A percentile compares a stretch with the other conserved stretches of the same genome.
These are phyloP conservation scores for Cotesia vestalis DNA, from an alignment of 1,140 invertebrate species.

Conservation along the genomic window DNA sequence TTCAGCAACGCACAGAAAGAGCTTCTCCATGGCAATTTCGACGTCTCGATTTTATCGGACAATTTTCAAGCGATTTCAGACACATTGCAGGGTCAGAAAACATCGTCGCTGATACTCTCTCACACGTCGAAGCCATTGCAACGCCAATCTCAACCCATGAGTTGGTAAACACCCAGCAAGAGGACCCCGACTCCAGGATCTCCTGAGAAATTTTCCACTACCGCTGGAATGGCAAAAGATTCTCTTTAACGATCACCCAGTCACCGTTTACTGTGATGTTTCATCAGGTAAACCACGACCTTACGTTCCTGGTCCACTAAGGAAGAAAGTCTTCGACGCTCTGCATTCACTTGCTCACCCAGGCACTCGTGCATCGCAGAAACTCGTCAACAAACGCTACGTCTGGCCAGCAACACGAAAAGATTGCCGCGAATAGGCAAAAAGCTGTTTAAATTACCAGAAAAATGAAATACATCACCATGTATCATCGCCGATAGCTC, in stretches of 20 bases:
- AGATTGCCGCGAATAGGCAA: conserved; percentile 49
- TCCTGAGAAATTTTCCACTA: conserved; percentile 34
- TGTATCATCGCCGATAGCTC: conserved; percentile 40
- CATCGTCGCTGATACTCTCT: no score
- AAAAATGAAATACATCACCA: conserved; percentile 46
- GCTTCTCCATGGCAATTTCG: conserved; percentile 37
- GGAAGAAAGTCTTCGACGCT: conserved; percentile 26
- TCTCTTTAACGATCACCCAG: not conserved
- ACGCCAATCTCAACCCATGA: no score
- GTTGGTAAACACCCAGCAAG: no score
- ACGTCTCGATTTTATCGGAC: conserved; percentile 47
- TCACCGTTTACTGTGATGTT: conserved; percentile 36
- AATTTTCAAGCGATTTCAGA: conserved; percentile 54
- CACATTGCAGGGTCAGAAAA: conserved; percentile 46
- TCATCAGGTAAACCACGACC: conserved; percentile 31
- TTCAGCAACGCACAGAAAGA: conserved; percentile 49
- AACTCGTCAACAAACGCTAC: conserved; percentile 43
- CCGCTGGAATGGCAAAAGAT: conserved; percentile 33
- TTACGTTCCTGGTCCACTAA: conserved; percentile 30
- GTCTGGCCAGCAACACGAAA: conserved; percentile 49
- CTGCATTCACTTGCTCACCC: conserved; percentile 41
- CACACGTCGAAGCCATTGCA: no score
- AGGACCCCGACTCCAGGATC: no score
- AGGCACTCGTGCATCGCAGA: conserved; percentile 35
- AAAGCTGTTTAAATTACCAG: conserved; percentile 48